Base-by-base conservation (phyloP, 2,797 vertebrate genomes). In the Malurus leucopterus region DNA sequence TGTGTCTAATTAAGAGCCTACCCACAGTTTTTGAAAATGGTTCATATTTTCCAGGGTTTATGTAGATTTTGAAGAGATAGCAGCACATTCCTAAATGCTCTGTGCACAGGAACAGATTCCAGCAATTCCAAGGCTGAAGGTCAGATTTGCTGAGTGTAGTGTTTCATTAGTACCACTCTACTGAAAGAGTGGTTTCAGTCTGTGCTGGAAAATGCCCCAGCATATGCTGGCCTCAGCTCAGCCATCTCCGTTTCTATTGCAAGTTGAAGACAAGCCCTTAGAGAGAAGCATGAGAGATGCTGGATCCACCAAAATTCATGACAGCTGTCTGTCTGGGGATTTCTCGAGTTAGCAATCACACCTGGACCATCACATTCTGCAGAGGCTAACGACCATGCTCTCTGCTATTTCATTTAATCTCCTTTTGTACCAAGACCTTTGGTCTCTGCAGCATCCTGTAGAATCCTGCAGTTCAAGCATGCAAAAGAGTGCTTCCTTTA, bases 271-370 rank as follows among this genome's bases (percentile, higher is more conserved):
- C 64, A 73, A 73, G 41, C 41, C 46, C 43, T 73, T 43, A 22
- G 53, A 57, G 41, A 69, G n/a, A 29, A 72, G n/a, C 2, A 2
- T 0, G 1, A 71, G 73, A 55, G n/a, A 30, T 57, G 21, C 29
- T 79, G 27, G 44, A 34, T 50, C 30, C 41, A 64, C 11, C 8
- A 63, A 59, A 75, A 79, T 67, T 74, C 34, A 26, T 36, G 57
- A 26, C 77, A 61, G 49, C 24, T 3, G 1, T 21, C 17, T 69
- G 36, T 8, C 59, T 5, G 3, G 27, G 15, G 20, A 29, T 68
- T 84, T 86, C 50, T 50, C 0, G 0, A 57, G 50, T 57, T 18
- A 58, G 54, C 34, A 29, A 0, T 49, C 5, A 1, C 15, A 64
- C 24, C 50, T 43, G 43, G 36, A 20, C 50, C 46, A 20, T 29